Evolutionary conservation across 1,140 invertebrate genomes (phyloP).

Genomic region (Philotrypesis tridentata): DNA sequence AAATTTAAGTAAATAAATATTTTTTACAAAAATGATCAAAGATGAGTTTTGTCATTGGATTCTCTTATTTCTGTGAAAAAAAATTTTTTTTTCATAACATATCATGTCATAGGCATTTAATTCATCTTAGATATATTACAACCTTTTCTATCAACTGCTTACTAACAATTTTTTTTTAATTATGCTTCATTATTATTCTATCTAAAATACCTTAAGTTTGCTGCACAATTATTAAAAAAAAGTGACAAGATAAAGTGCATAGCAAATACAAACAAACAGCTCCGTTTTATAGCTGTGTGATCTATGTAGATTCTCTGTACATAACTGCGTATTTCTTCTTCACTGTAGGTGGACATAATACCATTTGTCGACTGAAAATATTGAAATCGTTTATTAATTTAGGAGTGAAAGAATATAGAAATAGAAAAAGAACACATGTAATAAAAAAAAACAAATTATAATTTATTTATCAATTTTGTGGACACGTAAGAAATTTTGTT

Average conservation of each 20-base stretch:
- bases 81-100: constrained; percentile 19
- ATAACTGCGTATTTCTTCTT: constrained; percentile 50
- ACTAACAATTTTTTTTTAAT: constrained; percentile 22
- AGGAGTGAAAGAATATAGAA: background rate
- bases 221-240: constrained; percentile 32
- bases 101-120: background rate
- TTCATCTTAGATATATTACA: constrained; percentile 27
- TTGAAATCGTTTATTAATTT: constrained; percentile 40
- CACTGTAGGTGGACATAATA: constrained; percentile 80
- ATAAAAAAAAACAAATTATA: constrained; percentile 1
- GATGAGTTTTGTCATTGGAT: constrained; percentile 23
- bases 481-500: constrained; percentile 38
- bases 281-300: constrained; percentile 35
- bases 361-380: constrained; percentile 79
- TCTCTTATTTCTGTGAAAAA: constrained; percentile 22
- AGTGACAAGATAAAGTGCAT: constrained; percentile 38
- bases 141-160: constrained; percentile 27
- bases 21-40: constrained; percentile 27
- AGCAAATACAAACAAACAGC: constrained; percentile 29
- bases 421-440: background rate
- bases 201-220: constrained; percentile 43
- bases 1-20: constrained; percentile 36
- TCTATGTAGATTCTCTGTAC: constrained; percentile 26
- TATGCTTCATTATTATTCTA: constrained; percentile 41
- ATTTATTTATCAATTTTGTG: constrained; percentile 32